Percentiles rank a stretch among this genome's conserved stretches.
phyloP scores from a whole-genome alignment of 2,888 invertebrate genomes.

The Drosophila subquinaria region DNA sequence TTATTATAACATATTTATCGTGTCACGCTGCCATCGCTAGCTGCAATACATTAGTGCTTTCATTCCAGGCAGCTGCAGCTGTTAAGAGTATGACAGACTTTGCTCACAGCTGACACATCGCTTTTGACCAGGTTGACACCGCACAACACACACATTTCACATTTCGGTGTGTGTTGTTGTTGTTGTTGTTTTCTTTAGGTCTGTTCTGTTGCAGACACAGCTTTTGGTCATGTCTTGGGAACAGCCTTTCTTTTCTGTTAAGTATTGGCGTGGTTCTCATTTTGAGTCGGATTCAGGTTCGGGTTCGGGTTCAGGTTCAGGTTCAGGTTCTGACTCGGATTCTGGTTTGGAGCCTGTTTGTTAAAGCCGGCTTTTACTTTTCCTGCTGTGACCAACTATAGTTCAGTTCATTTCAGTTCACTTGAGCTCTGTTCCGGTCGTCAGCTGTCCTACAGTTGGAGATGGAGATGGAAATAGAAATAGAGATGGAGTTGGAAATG shows the following conservation, averaged over 20 bases:
- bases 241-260: constrained; percentile 51
- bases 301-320: constrained; percentile 1
- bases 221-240: constrained; percentile 50
- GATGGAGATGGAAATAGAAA: neutral
- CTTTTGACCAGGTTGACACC: constrained; percentile 39
- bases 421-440: constrained; percentile 40
- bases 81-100: constrained; percentile 47
- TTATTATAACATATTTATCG: neutral
- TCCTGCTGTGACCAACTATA: constrained; percentile 14
- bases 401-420: constrained; percentile 13
- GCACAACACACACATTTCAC: constrained; percentile 12
- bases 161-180: neutral
- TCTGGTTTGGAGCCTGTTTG: neutral
- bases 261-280: constrained; percentile 16
- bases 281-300: constrained; percentile 16
- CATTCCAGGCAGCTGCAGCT: constrained; percentile 36
- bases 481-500: constrained; percentile 11
- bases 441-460: constrained; percentile 14
- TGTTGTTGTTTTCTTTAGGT: constrained; percentile 31
- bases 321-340: constrained; percentile 1
- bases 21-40: neutral
- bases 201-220: constrained; percentile 57
- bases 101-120: constrained; percentile 53
- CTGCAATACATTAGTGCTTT: neutral
- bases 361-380: constrained; percentile 52